Evolutionary conservation across 2,113 vertebrate genomes (phyloP), one percentile per base, ranked within the genome.

Genomic region (Quiscalus mexicanus): DNA sequence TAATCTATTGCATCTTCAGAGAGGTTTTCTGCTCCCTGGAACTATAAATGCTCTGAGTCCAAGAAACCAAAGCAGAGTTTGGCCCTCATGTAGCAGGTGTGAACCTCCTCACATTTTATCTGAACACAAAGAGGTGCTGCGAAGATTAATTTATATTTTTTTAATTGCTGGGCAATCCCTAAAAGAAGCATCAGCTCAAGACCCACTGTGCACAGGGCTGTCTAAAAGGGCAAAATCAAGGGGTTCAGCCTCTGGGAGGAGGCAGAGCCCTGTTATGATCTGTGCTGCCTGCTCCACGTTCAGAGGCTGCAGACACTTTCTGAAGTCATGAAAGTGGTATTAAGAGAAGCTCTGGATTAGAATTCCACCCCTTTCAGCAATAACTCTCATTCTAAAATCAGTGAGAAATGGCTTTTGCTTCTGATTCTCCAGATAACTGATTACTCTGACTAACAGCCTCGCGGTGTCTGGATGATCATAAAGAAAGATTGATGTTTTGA

Each of bases 231-330:
- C 35, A 70, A 15, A 39, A 50, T 2, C n/a, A 25, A 55, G 53
- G 4, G 45, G 27, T 15, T 47, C 55, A 44, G 30, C 22, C 62
- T 25, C 39, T 0, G 17, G 81, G 64, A 59, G 30, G 14, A 69
- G 35, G 47, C 47, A 47, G 88, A 42, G 41, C 41, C 41, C 50
- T 27, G 42, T 8, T 27, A 0, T 21, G 6, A 15, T 27, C 39
- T 12, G 9, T 5, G 20, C 17, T 62, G 21, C 53, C 41, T 5
- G 0, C 16, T 77, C 47, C n/a, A 63, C 1, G 0, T 9, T 8
- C 6, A 14, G 24, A 24, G 30, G 15, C 42, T 70, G 71, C 27
- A 60, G 11, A 65, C 20, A 8, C 17, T 75, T 81, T 15, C 44
- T 49, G 23, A 76, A 79, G 53, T 31, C 6, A 1, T 55, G 11